These are phyloP conservation scores for Furcula furcula DNA, from an alignment of 2,888 invertebrate species.

Conservation along the genomic window DNA sequence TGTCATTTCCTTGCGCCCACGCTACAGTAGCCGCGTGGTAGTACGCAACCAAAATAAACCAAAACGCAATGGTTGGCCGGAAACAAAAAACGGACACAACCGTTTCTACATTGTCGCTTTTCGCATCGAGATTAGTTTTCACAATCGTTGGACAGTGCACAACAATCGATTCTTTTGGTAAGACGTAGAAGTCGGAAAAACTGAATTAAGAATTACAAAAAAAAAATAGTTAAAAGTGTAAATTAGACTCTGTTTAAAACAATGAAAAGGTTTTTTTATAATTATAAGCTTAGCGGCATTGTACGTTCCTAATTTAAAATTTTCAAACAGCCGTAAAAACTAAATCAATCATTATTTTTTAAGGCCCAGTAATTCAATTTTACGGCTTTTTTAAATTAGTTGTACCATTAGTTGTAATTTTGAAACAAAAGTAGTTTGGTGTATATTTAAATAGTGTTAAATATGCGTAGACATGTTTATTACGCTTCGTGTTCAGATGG, in stretches of 20 bases:
- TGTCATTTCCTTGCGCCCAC: conserved; percentile 15
- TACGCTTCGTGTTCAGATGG: conserved; percentile 42
- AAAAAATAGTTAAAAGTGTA: too few relatives aligned
- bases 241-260: too few relatives aligned
- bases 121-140: conserved; percentile 11
- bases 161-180: conserved; percentile 12
- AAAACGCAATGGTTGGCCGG: conserved; percentile 8
- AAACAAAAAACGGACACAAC: conserved; percentile 16
- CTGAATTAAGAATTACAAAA: too few relatives aligned
- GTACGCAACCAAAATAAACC: conserved; percentile 17
- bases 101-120: conserved; percentile 7
- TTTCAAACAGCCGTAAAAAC: too few relatives aligned
- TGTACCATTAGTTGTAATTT: too few relatives aligned
- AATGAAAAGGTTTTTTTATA: too few relatives aligned
- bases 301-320: too few relatives aligned
- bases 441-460: conserved; percentile 17
- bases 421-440: too few relatives aligned
- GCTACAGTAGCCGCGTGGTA: conserved; percentile 9
- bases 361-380: too few relatives aligned
- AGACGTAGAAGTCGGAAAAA: conserved; percentile 12
- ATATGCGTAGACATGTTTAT: conserved; percentile 55
- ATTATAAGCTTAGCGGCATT: too few relatives aligned
- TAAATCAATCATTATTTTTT: too few relatives aligned
- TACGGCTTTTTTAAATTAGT: too few relatives aligned
- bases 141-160: conserved; percentile 18